Percentiles rank a stretch among this genome's conserved stretches.
These are phyloP conservation scores for Malurus leucopterus DNA, from an alignment of 2,797 vertebrate species.

Conservation along the genomic window DNA sequence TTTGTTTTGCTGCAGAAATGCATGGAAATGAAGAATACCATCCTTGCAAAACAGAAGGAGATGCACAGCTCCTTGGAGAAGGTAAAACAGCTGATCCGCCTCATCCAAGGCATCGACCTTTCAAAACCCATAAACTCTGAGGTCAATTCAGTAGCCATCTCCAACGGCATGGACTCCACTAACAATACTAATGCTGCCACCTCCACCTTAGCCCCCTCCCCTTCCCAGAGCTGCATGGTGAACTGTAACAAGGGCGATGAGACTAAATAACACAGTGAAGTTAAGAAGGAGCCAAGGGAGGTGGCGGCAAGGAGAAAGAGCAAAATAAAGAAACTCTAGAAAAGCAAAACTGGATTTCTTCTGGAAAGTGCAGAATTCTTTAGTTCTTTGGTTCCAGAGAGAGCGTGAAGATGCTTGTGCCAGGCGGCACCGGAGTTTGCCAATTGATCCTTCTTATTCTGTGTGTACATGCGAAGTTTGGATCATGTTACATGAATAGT, in stretches of 20 bases:
- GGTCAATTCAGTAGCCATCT: conserved; percentile 71
- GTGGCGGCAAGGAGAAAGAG: conserved; percentile 74
- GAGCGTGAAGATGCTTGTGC: conserved; percentile 86
- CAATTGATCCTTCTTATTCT: conserved; percentile 95
- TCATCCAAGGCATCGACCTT: conserved; percentile 96
- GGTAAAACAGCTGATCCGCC: conserved; percentile 93
- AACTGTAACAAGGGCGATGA: conserved; percentile 88
- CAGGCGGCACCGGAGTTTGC: conserved; percentile 94
- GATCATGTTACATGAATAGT: conserved; percentile 94
- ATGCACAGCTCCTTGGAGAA: conserved; percentile 97
- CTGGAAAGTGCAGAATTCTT: conserved; percentile 79
- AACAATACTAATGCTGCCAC: conserved; percentile 77
- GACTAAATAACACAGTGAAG: conserved; percentile 83
- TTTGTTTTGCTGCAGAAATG: conserved; percentile 85
- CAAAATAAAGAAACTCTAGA: conserved; percentile 78
- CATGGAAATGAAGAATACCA: conserved; percentile 98
- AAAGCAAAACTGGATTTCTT: conserved; percentile 75
- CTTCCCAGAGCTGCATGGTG: conserved; percentile 83
- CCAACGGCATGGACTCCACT: conserved; percentile 78
- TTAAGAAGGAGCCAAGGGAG: conserved; percentile 73
- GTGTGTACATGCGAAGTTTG: conserved; percentile 89
- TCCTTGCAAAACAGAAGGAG: conserved; percentile 94
- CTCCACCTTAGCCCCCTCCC: conserved; percentile 77
- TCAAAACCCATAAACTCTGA: conserved; percentile 85
- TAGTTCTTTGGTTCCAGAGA: conserved; percentile 81